phyloP scores from a whole-genome alignment of 2,888 invertebrate species.

The Limnephilus auricula region DNA sequence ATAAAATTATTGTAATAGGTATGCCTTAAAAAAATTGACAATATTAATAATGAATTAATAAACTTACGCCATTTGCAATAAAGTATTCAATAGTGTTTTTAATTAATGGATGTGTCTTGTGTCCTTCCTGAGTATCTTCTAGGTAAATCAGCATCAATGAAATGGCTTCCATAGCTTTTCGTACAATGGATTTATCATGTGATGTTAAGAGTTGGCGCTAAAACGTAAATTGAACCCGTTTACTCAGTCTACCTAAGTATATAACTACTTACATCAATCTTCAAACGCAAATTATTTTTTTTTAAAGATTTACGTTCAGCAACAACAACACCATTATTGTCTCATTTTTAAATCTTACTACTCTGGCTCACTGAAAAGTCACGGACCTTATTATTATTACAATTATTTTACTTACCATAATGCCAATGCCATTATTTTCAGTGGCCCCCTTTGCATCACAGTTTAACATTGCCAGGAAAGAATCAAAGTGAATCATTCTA shows the following conservation, averaged over 20 bases:
- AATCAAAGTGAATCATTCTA: conserved; percentile 37
- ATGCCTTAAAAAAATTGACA: neutral
- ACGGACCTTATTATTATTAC: too few species aligned
- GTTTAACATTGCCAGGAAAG: conserved; percentile 3
- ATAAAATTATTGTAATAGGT: too few species aligned
- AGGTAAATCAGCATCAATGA: conserved; percentile 18
- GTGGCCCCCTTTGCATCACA: neutral
- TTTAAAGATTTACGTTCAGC: neutral
- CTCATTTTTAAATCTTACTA: too few species aligned
- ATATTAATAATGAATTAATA: too few species aligned
- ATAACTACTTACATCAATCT: neutral
- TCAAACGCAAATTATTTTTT: too few species aligned
- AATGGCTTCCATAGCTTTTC: neutral
- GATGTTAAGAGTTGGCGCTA: neutral
- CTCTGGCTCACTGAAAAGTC: too few species aligned
- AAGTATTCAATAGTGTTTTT: conserved; percentile 9
- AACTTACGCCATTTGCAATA: conserved; percentile 10
- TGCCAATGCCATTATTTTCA: conserved; percentile 15
- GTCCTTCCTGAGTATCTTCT: conserved; percentile 19
- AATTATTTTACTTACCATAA: conserved; percentile 9
- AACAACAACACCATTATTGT: too few species aligned
- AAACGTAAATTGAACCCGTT: neutral
- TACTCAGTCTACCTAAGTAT: neutral
- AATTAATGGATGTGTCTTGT: neutral
- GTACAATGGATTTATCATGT: neutral